A percentile compares a stretch with the other conserved stretches of the same genome.
phyloP scores from a whole-genome alignment of 2,888 invertebrate genomes.

The Dicycla oo region DNA sequence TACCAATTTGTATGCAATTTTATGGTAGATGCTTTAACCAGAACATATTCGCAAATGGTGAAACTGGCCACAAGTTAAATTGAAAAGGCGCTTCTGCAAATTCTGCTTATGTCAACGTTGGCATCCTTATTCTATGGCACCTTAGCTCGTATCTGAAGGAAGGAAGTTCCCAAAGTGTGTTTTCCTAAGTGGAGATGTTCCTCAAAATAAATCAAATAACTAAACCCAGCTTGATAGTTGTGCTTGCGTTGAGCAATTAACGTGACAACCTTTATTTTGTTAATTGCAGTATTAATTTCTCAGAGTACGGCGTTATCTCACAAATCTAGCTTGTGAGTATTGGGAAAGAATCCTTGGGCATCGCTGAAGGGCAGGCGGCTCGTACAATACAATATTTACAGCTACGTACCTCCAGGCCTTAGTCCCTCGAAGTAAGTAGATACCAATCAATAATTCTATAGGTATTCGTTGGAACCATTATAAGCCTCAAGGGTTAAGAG shows the following conservation, averaged over 20 bases:
- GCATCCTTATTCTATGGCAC: too few relatives aligned
- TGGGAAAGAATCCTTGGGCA: constrained; percentile 21
- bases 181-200: not conserved
- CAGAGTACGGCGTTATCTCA: not conserved
- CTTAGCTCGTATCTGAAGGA: too few relatives aligned
- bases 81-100: not conserved
- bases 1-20: not conserved
- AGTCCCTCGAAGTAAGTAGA: constrained; percentile 47
- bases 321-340: constrained; percentile 21
- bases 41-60: not conserved
- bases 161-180: too few relatives aligned
- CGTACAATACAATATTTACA: constrained; percentile 49
- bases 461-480: constrained; percentile 44
- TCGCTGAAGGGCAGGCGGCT: constrained; percentile 25
- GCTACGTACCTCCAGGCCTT: constrained; percentile 35
- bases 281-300: constrained; percentile 5
- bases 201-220: not conserved
- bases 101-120: too few relatives aligned
- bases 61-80: not conserved
- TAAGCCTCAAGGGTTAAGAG: constrained; percentile 36
- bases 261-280: not conserved
- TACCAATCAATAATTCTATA: constrained; percentile 59
- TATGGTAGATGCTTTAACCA: not conserved
- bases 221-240: not conserved
- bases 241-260: not conserved